A percentile compares a stretch with the other conserved stretches of the same genome.
Evolutionary conservation across 2,797 vertebrate species (phyloP).

Genomic region (Miichthys miiuy): DNA sequence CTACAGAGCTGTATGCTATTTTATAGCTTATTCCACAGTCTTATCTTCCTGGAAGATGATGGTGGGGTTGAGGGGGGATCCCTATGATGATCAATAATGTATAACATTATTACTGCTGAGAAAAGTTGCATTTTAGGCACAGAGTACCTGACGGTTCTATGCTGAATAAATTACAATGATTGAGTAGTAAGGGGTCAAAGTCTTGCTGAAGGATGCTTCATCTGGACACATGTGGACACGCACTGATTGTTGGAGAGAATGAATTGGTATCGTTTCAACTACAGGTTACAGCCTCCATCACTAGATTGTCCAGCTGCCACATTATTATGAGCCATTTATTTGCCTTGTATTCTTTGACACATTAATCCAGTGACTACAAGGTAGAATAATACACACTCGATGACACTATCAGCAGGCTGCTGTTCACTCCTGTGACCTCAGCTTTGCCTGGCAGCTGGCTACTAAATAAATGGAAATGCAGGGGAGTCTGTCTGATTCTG

Average conservation of each 20-base stretch:
- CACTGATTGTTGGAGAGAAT: conserved; percentile 35
- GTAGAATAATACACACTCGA: conserved; percentile 50
- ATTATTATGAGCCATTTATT: conserved; percentile 56
- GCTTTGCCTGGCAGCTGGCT: conserved; percentile 72
- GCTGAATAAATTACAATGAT: conserved; percentile 53
- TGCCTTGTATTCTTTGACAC: conserved; percentile 55
- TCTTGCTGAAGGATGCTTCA: conserved; percentile 51
- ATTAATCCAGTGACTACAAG: conserved; percentile 52
- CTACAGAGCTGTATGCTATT: conserved; percentile 4
- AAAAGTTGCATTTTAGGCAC: conserved; percentile 53
- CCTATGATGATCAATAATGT: conserved; percentile 50
- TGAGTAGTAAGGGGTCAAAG: conserved; percentile 23
- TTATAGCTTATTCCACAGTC: conserved; percentile 11
- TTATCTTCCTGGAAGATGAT: conserved; percentile 7
- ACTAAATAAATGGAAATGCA: conserved; percentile 79
- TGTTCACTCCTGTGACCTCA: conserved; percentile 66
- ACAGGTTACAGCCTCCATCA: conserved; percentile 44
- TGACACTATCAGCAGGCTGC: conserved; percentile 55
- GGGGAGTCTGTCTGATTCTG: conserved; percentile 62
- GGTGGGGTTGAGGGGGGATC: not conserved
- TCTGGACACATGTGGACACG: conserved; percentile 25
- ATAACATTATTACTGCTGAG: conserved; percentile 44
- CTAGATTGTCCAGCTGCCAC: conserved; percentile 38
- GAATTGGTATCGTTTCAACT: conserved; percentile 39
- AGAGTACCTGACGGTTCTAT: conserved; percentile 13